Evolutionary conservation across 2,888 invertebrate genomes (phyloP), one percentile per base, ranked within the genome.

Genomic region (Phymatocera aterrima): DNA sequence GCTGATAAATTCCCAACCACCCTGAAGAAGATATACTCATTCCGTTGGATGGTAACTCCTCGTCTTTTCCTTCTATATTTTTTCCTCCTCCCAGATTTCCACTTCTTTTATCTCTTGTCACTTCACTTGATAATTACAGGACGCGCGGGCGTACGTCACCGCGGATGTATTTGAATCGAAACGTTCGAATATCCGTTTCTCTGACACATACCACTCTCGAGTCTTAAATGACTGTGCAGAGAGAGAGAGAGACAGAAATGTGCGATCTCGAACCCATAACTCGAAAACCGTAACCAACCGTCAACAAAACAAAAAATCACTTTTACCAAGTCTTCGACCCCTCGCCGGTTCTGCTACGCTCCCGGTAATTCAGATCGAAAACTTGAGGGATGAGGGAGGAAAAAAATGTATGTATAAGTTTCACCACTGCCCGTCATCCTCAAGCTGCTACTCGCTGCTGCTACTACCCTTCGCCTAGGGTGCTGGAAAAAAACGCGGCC

Each of bases 1-100:
- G 79, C 81, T 79, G 83, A 83, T 83, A 82, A 85, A 83, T 80
- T 80, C 83, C 81, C 68, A 79, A 75, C 79, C 80, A 80, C 61
- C 5, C 65, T 64, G n/a, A 8, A 34, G n/a, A 8, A 34, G 34
- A 64, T 64, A 37, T 43, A 24, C 43, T 34, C 37, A 68, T 43
- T 68, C 37, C 21, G 24, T 68, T 43, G 8, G 40, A 10, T 10
- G 40, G 24, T 43, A 21, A n/a, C 43, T 18, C 43, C 28, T 46
- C 24, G 24, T 21, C 60, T 28, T 68, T 75, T 34, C 57, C 61
- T 40, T 10, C 28, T 37, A 48, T 65, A 46, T 57, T 70, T 21
- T 46, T 77, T 43, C 57, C 74, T 74, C 77, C 65, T 79, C 57
- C 15, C 28, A 15, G 18, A 24, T 51, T 72, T 43, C 60, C 28